Conservation (phyloP, 2,113 vertebrate species). For the Campylomormyrus tamandua region DNA sequence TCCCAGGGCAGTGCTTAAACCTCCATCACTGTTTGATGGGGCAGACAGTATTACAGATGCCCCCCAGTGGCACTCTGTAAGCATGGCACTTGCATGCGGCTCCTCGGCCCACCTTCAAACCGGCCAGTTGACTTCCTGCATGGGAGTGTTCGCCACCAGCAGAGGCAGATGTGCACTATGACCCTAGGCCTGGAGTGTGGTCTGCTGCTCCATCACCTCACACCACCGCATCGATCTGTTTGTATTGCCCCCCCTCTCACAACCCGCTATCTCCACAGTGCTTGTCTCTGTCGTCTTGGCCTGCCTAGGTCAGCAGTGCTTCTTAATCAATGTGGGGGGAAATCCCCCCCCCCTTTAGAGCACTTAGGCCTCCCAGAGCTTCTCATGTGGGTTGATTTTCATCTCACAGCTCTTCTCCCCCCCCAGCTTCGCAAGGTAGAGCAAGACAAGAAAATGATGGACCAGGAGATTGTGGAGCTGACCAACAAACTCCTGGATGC, state of each 20-base stretch:
- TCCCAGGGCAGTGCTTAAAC: not conserved
- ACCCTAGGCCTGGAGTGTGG: not conserved
- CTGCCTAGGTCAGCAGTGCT: slow-evolving; percentile 4
- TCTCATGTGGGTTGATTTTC: not conserved
- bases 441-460: slow-evolving; percentile 89
- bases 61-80: not conserved
- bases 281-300: not conserved
- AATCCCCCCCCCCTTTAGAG: not conserved
- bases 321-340: slow-evolving; percentile 14
- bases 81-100: not conserved
- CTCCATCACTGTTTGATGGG: not conserved
- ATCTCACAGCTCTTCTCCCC: slow-evolving; percentile 1
- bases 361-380: not conserved
- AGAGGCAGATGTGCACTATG: not conserved
- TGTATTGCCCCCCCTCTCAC: not conserved
- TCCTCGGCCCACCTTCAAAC: not conserved
- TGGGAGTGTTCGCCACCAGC: not conserved
- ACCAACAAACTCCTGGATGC: slow-evolving; percentile 94
- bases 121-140: not conserved
- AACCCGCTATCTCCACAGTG: not conserved
- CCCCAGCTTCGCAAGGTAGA: slow-evolving; percentile 90
- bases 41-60: not conserved
- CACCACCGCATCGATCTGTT: slow-evolving; percentile 2
- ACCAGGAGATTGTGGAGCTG: slow-evolving; percentile 95
- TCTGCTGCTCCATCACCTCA: not conserved